Evolutionary conservation across 2,888 invertebrate species (phyloP), one percentile per base, ranked within the genome.

Genomic region (Eugnorisma glareosa): DNA sequence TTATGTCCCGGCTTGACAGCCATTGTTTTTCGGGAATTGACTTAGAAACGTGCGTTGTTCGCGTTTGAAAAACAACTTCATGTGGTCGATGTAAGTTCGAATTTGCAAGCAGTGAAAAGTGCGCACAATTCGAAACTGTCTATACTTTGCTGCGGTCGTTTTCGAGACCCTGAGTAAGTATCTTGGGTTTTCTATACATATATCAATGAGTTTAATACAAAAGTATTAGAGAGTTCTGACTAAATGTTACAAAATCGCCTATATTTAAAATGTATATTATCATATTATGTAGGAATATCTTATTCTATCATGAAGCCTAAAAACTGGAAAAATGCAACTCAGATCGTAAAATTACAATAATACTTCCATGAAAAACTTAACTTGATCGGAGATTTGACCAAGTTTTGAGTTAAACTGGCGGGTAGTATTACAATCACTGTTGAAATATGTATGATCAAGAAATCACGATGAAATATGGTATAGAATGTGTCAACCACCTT

Each of bases 291-390:
- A 57, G 21, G 11, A 75, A 71, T 63, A 51, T 63, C 35, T 37
- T 81, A 81, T 37, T 71, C 54, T 68, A 81, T 81, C 1, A 51
- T 67, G 35, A 59, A 67, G 40, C 40, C 7, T 57, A 45, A 31
- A 77, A 43, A 59, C 11, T 45, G 48, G n/a, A 57, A 81, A 28
- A 81, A 63, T 73, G 66, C 57, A 71, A 66, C 31, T 77, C 82
- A 82, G 82, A 82, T 82, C 81, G 45, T 67, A 70, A n/a, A 21
- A 82, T 77, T 61, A 54, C 31, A 74, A 45, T 64, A 64, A 59
- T 74, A 71, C 66, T 64, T 64, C n/a, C 64, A 64, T 28, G 40
- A 40, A 28, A 64, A 64, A 64, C 40, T 40, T n/a, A 40, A 40
- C n/a, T 10, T 28, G 64, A 40, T 40, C 64, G n/a, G 64, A 40